These are phyloP conservation scores for Colistium nudipinnis DNA, from an alignment of 2,113 vertebrate genomes.

Conservation along the genomic window DNA sequence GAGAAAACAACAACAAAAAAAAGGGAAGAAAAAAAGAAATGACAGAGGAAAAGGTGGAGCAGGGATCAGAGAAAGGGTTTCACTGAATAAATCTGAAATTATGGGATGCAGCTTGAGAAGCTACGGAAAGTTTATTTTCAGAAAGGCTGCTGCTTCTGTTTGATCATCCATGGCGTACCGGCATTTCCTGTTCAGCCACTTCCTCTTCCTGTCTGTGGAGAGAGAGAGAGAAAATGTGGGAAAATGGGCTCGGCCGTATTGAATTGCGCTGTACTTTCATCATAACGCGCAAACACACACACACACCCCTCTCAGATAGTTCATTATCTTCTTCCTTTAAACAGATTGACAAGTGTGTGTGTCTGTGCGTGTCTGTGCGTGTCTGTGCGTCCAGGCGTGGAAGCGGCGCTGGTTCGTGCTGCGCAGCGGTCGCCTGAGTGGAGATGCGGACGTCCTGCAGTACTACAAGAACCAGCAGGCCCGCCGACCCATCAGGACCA, in stretches of 20 bases:
- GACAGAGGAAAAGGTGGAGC: background rate
- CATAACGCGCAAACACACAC: background rate
- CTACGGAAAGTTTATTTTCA: constrained; percentile 16
- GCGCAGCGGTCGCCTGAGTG: constrained; percentile 89
- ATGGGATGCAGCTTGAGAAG: too few species aligned
- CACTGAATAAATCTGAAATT: too few species aligned
- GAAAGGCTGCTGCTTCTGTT: background rate
- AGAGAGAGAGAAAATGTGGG: constrained; percentile 9
- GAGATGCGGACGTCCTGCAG: constrained; percentile 90
- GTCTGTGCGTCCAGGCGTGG: constrained; percentile 85
- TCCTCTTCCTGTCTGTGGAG: constrained; percentile 71
- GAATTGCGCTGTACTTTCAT: constrained; percentile 44
- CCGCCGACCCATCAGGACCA: constrained; percentile 88
- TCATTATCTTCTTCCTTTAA: background rate
- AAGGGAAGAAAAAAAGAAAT: constrained; percentile 8
- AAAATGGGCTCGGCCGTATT: background rate
- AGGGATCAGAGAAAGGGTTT: constrained; percentile 4
- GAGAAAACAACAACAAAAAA: constrained; percentile 35
- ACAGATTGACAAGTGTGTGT: constrained; percentile 8
- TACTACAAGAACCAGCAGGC: constrained; percentile 90
- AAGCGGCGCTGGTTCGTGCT: constrained; percentile 93
- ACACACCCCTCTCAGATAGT: background rate
- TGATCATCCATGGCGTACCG: constrained; percentile 36
- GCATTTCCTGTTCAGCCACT: constrained; percentile 66
- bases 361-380: constrained; percentile 14